Evolutionary conservation across 1,140 invertebrate species (phyloP), one percentile per base, ranked within the genome.

Genomic region (Panagrolaimus sp.): DNA sequence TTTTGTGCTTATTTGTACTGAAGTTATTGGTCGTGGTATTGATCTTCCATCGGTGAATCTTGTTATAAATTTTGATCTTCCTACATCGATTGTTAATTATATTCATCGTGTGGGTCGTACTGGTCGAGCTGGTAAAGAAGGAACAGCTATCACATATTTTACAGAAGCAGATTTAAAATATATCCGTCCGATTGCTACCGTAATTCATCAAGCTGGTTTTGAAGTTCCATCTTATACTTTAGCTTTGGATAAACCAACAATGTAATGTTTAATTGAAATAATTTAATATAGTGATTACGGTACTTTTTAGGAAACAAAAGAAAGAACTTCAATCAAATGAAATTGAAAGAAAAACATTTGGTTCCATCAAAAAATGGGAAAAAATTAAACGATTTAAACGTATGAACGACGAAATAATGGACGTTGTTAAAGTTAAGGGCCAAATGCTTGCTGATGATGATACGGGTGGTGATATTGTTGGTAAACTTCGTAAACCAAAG

Each of bases 41-140:
- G 96, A 98, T 85, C 96, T 98, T 80, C 93, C 93, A 83, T 93
- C 91, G 11, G 92, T 98, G 25, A 96, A 94, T 86, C 85, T 98
- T 5, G 93, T 98, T 27, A 88, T 98, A 67, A 98, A 98, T 86
- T 98, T 95, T 83, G 96, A 98, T 86, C 93, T 98, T 81, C 96
- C 96, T 38, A 88, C 89, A 13, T 91, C 89, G 45, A 89, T 90
- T 48, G 91, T 96, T 68, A 90, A 91, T 16, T 98, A 98, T 79
- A 91, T 98, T 75, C 96, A 99, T 85, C 88, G 91, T 75, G 89
- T 92, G 75, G 91, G 89, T 87, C 85, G 96, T 69, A 96, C 94
- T 0, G 96, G 96, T 3, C 85, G 96, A 76, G 95, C 94, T n/a
- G 80, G 80, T 9, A 66, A 93, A 91, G 13, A 87, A 89, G 73